Conservation (phyloP, 2,797 vertebrate genomes). For the Channallabes apus region DNA sequence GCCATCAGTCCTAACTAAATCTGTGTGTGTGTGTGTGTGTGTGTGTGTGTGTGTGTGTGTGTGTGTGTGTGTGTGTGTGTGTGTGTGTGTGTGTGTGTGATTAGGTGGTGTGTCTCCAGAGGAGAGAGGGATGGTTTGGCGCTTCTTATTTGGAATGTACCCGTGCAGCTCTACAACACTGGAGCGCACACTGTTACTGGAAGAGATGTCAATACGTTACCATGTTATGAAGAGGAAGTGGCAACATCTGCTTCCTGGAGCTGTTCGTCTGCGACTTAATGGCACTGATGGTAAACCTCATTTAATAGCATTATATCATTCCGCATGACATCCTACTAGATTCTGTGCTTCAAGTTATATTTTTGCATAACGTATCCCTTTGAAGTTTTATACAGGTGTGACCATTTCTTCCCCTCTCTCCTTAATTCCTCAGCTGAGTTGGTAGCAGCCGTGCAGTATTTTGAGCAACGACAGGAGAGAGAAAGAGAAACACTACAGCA, state of each 20-base stretch:
- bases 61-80: no score
- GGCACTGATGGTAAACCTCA: constrained; percentile 72
- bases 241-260: constrained; percentile 71
- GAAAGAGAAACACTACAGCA: constrained; percentile 58
- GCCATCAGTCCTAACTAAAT: neutral
- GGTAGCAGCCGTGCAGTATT: constrained; percentile 71
- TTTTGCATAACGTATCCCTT: neutral
- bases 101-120: constrained; percentile 73
- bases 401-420: neutral
- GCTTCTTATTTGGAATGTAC: constrained; percentile 82
- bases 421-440: constrained; percentile 67
- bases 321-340: neutral
- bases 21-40: neutral
- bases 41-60: no score
- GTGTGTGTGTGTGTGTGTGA: constrained; percentile 2
- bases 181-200: constrained; percentile 74
- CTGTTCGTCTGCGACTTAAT: constrained; percentile 69
- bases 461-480: constrained; percentile 69
- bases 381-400: neutral
- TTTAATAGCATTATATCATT: neutral
- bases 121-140: constrained; percentile 77
- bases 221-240: constrained; percentile 79
- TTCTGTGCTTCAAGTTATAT: neutral
- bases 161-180: constrained; percentile 76
- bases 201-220: constrained; percentile 75